Conservation (phyloP, 2,888 invertebrate species). For the Vesta saturnalis region DNA sequence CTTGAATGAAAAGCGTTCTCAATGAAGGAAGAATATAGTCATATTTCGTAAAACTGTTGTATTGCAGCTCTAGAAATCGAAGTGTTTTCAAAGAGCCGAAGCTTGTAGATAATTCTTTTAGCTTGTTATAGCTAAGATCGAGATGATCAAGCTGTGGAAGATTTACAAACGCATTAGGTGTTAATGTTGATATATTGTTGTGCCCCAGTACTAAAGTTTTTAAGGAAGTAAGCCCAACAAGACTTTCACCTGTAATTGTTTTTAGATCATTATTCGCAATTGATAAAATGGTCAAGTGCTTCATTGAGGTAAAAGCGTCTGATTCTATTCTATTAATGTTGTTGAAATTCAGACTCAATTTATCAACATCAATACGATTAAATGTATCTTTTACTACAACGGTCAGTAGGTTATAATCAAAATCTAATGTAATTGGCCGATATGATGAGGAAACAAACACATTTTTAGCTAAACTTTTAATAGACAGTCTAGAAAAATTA, state of each 20-base stretch:
- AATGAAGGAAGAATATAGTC: background rate
- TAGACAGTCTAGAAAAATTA: background rate
- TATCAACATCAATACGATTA: background rate
- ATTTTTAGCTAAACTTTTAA: background rate
- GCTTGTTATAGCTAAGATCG: conserved; percentile 1
- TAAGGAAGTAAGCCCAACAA: conserved; percentile 56
- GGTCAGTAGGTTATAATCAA: background rate
- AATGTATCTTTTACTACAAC: background rate
- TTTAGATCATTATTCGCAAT: conserved; percentile 54
- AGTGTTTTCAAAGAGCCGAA: background rate
- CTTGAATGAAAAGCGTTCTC: background rate
- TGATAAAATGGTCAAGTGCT: background rate
- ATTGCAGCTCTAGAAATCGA: background rate
- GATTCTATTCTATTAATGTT: conserved; percentile 4
- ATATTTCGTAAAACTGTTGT: background rate
- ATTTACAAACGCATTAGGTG: background rate
- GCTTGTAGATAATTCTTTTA: background rate
- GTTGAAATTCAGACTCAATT: background rate
- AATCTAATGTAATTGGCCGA: background rate
- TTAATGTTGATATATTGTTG: conserved; percentile 49
- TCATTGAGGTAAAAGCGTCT: background rate
- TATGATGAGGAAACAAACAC: background rate
- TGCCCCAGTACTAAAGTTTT: conserved; percentile 56
- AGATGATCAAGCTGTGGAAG: background rate
- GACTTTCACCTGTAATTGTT: conserved; percentile 55